These are phyloP conservation scores for Aegypius monachus DNA, from an alignment of 2,113 vertebrate genomes.

Conservation along the genomic window DNA sequence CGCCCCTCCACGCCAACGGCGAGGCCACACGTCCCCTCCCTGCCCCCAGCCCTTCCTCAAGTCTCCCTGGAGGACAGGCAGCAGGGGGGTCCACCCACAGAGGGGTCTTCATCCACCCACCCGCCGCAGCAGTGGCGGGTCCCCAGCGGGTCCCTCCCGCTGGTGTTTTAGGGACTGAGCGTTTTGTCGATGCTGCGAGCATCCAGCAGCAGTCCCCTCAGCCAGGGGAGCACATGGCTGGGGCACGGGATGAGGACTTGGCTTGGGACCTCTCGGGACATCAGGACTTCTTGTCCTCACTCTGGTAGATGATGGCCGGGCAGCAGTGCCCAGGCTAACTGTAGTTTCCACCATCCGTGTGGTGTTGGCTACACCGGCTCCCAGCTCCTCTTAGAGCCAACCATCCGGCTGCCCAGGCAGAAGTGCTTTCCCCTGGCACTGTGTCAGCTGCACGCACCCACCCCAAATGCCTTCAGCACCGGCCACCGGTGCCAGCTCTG, in stretches of 20 bases:
- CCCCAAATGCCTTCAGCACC: neutral
- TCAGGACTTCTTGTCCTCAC: neutral
- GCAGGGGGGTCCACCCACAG: neutral
- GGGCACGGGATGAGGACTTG: neutral
- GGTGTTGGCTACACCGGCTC: accelerated
- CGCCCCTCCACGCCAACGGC: accelerated
- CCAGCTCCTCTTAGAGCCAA: neutral
- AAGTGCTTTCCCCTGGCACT: neutral
- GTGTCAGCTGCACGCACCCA: accelerated
- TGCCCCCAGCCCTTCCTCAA: neutral
- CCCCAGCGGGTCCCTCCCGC: neutral
- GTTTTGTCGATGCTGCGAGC: accelerated
- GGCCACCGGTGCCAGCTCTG: neutral
- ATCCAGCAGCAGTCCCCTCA: neutral
- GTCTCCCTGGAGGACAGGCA: neutral
- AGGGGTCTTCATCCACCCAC: too few relatives aligned
- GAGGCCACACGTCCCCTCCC: neutral
- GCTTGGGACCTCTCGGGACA: neutral
- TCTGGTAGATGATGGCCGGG: neutral
- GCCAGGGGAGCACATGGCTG: neutral
- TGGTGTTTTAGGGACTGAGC: accelerated
- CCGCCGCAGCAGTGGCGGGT: accelerated
- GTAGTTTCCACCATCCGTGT: neutral
- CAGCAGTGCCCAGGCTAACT: neutral
- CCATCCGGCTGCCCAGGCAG: neutral